Percentiles rank a stretch among this genome's conserved stretches.
Conservation (phyloP, 2,113 vertebrate genomes). For the Spizaetus ornatus region DNA sequence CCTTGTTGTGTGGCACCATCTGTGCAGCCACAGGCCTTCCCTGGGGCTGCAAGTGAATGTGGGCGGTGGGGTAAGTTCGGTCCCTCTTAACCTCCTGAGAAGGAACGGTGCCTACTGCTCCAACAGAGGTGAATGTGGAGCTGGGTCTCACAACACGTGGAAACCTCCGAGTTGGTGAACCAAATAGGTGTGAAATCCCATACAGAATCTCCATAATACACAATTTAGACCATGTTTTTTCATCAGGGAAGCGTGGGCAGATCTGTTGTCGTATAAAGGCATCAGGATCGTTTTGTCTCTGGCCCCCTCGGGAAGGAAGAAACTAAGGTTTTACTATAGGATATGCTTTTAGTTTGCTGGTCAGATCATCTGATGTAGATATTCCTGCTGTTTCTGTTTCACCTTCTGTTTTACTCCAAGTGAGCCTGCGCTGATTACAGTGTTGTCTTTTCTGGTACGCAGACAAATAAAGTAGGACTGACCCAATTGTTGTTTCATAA, state of each 20-base stretch:
- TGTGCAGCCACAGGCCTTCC: not conserved
- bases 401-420: not conserved
- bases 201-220: not conserved
- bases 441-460: not conserved
- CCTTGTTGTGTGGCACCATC: not conserved
- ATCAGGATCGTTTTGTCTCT: not conserved
- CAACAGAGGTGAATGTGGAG: not conserved
- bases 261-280: not conserved
- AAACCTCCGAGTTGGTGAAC: not conserved
- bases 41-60: not conserved
- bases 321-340: not conserved
- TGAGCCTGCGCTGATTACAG: not conserved
- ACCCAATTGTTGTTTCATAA: not conserved
- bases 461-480: not conserved
- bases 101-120: not conserved
- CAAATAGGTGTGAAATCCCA: not conserved
- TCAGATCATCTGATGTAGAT: not conserved
- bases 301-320: rapidly evolving
- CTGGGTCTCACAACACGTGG: not conserved
- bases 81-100: not conserved
- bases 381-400: not conserved
- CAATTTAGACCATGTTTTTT: not conserved
- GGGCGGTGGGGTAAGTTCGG: not conserved
- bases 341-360: not conserved
- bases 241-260: not conserved